phyloP scores from a whole-genome alignment of 2,113 vertebrate species.

The Eonycteris spelaea region DNA sequence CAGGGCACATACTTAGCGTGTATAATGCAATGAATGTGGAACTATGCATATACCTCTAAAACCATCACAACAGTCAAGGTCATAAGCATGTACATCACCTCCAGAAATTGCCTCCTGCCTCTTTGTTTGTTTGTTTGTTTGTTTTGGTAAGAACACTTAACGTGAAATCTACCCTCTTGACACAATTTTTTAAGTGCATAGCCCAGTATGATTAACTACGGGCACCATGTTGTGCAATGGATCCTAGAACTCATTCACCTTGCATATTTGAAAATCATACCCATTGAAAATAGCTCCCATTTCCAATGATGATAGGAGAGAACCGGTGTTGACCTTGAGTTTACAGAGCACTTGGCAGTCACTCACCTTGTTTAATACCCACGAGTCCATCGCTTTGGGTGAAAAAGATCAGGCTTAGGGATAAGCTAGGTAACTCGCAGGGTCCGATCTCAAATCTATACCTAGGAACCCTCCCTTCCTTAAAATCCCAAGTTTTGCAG shows the following conservation, averaged over 20 bases:
- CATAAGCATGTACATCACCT: neutral
- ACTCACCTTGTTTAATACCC: neutral
- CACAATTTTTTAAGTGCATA: neutral
- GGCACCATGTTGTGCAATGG: neutral
- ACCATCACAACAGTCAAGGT: neutral
- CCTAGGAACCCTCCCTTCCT: neutral
- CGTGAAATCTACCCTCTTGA: neutral
- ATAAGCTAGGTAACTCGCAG: neutral
- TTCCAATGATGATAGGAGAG: neutral
- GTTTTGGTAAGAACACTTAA: neutral
- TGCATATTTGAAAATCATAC: neutral
- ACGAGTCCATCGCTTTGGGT: neutral
- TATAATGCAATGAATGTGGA: neutral
- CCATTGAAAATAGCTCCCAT: neutral
- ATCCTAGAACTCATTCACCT: neutral
- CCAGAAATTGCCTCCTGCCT: neutral
- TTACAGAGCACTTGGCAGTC: neutral
- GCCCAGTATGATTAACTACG: neutral
- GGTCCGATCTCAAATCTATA: neutral
- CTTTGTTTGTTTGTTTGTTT: neutral
- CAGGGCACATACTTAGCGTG: neutral
- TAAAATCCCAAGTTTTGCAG: neutral
- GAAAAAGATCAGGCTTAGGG: neutral
- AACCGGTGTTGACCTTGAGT: neutral
- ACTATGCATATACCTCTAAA: fast-evolving